Base-by-base conservation (phyloP, 2,113 vertebrate species). In the Meleagris gallopavo region DNA sequence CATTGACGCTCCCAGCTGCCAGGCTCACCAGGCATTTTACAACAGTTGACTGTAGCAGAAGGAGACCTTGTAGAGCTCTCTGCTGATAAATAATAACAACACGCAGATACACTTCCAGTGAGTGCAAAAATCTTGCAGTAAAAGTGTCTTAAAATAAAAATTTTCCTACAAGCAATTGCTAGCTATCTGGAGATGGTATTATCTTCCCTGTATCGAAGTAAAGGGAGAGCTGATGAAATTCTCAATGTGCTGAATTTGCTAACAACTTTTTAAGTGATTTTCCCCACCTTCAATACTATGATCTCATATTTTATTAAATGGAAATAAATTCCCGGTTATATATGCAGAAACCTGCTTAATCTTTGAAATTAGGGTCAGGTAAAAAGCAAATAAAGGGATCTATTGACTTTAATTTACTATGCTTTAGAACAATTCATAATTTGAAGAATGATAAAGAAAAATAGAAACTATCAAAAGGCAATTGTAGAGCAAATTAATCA, bases 1-100 rank as follows among this genome's bases (percentile, higher is more conserved):
- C 96, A 96, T 90, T 93, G 66, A 52, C 16, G 65, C 48, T 92
- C 94, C 95, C 96, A 97, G 97, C 97, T 97, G 97, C 94, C 97
- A 97, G 91, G n/a, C 95, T 96, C 86, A 89, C 76, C 79, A 90
- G 19, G 90, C 81, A 72, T 94, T 93, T 93, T 69, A 69, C 36
- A 93, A 45, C 83, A 66, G 65, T 80, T 83, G 82, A 80, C 91
- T 94, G 89, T 25, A 81, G 87, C 86, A 95, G 95, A 97, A 96
- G 5, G 70, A 97, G 93, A 91, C 82, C 89, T 83, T 20, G 66
- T 93, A 95, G 82, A 97, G 92, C 86, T 96, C 81, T 93, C 69
- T 61, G 5, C 92, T 86, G 93, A 88, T 43, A 88, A 71, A 74
- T 34, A 65, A 40, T 19, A 87, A 71, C 7, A 76, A 61, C 64